A percentile compares a stretch with the other conserved stretches of the same genome.
Evolutionary conservation across 2,888 invertebrate genomes (phyloP).

Genomic region (Heliconius charithonia): DNA sequence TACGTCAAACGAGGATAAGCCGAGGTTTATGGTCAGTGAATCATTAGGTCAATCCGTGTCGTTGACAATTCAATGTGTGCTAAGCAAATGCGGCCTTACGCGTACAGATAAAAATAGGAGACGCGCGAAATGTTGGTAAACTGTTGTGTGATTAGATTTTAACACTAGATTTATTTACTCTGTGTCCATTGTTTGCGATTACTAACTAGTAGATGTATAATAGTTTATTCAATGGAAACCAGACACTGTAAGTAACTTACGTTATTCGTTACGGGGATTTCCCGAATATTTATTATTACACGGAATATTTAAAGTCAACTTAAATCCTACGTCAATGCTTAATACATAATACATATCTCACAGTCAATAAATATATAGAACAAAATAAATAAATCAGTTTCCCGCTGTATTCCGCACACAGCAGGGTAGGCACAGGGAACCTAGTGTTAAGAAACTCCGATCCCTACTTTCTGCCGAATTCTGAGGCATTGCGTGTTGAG

Average conservation of each 20-base stretch:
- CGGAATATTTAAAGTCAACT: slow-evolving; percentile 44
- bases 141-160: slow-evolving; percentile 51
- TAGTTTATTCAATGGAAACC: slow-evolving; percentile 66
- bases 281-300: slow-evolving; percentile 58
- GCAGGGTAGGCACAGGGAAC: too few relatives aligned
- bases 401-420: too few relatives aligned
- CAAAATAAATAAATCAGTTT: too few relatives aligned
- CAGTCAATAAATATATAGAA: slow-evolving; percentile 9
- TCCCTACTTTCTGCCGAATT: too few relatives aligned
- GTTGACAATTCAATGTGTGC: slow-evolving; percentile 77
- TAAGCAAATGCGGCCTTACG: slow-evolving; percentile 64
- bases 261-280: slow-evolving; percentile 68
- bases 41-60: slow-evolving; percentile 79
- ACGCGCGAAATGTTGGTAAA: slow-evolving; percentile 53
- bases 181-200: slow-evolving; percentile 61
- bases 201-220: slow-evolving; percentile 54
- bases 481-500: too few relatives aligned
- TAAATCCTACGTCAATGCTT: slow-evolving; percentile 32
- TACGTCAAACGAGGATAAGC: slow-evolving; percentile 78
- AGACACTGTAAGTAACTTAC: slow-evolving; percentile 53
- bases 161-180: slow-evolving; percentile 56
- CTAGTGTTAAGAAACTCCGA: too few relatives aligned
- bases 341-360: slow-evolving; percentile 11
- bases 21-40: slow-evolving; percentile 75
- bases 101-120: slow-evolving; percentile 55